Percentiles rank a stretch among this genome's conserved stretches.
These are phyloP conservation scores for Hippocampus guttulatus DNA, from an alignment of 2,113 vertebrate genomes.

Conservation along the genomic window DNA sequence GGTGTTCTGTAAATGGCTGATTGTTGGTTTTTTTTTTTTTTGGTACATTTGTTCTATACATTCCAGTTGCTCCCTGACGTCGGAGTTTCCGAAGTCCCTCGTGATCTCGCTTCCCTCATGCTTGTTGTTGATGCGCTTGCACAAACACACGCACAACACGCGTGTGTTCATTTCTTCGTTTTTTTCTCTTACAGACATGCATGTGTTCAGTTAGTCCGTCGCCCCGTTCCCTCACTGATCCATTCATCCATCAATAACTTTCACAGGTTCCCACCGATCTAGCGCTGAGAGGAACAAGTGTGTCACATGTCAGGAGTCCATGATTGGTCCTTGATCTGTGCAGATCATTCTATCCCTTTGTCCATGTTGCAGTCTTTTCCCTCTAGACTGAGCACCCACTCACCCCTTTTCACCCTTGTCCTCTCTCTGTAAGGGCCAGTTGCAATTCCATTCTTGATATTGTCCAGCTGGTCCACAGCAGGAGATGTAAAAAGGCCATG, in stretches of 20 bases:
- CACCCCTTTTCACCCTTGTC: slow-evolving; percentile 40
- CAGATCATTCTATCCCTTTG: slow-evolving; percentile 43
- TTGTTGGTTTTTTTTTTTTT: slow-evolving; percentile 37
- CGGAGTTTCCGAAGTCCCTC: slow-evolving; percentile 14
- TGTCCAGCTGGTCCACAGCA: slow-evolving; percentile 50
- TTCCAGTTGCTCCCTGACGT: slow-evolving; percentile 71
- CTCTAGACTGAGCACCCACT: slow-evolving; percentile 53
- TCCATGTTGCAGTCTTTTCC: slow-evolving; percentile 36
- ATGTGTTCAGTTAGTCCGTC: slow-evolving; percentile 42
- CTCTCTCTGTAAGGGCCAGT: slow-evolving; percentile 46
- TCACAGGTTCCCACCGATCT: slow-evolving; percentile 48
- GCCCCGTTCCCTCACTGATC: slow-evolving; percentile 22
- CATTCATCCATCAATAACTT: slow-evolving; percentile 33
- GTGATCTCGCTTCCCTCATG: slow-evolving; percentile 29
- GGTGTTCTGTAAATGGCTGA: slow-evolving; percentile 40
- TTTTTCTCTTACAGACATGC: slow-evolving; percentile 34
- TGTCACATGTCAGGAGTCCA: slow-evolving; percentile 60
- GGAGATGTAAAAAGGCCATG: slow-evolving; percentile 47
- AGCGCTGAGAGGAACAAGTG: slow-evolving; percentile 65
- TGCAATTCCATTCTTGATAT: slow-evolving; percentile 54
- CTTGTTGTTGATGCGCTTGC: slow-evolving; percentile 54
- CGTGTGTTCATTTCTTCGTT: slow-evolving; percentile 32
- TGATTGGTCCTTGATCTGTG: slow-evolving; percentile 44
- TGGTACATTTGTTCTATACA: slow-evolving; percentile 57
- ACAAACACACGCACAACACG: slow-evolving; percentile 27